phyloP scores from a whole-genome alignment of 2,797 vertebrate species.

The Acanthiza pusilla region DNA sequence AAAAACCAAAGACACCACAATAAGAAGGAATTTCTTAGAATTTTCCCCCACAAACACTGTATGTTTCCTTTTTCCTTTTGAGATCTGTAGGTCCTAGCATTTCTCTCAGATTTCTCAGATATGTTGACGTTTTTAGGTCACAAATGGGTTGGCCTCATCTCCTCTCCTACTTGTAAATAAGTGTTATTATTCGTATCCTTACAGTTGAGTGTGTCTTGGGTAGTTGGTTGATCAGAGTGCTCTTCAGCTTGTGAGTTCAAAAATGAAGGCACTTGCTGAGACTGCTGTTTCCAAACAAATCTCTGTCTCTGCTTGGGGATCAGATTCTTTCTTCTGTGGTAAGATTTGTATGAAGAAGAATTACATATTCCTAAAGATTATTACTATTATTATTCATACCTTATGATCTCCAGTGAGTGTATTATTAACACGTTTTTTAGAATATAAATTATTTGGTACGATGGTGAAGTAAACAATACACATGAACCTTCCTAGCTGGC shows the following conservation, averaged over 20 bases:
- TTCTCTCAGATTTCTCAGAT: background rate
- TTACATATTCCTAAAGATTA: background rate
- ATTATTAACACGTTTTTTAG: background rate
- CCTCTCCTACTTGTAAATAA: background rate
- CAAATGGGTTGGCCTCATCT: background rate
- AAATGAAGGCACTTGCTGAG: background rate
- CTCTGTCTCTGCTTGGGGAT: background rate
- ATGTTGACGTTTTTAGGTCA: background rate
- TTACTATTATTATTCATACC: background rate
- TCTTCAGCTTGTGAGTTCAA: background rate
- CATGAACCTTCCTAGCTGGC: background rate
- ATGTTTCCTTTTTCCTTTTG: accelerated
- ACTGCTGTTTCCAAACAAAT: background rate
- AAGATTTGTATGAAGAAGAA: background rate
- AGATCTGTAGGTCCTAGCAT: background rate
- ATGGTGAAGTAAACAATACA: background rate
- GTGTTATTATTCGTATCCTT: background rate
- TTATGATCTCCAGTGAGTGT: background rate
- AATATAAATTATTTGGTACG: background rate
- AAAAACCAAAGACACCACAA: background rate
- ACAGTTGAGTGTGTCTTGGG: background rate
- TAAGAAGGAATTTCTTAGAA: background rate
- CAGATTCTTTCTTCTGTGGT: background rate
- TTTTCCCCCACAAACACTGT: background rate
- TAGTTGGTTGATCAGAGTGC: background rate